Conservation (phyloP, 2,797 vertebrate species). For the Pseudomugil gertrudae region DNA sequence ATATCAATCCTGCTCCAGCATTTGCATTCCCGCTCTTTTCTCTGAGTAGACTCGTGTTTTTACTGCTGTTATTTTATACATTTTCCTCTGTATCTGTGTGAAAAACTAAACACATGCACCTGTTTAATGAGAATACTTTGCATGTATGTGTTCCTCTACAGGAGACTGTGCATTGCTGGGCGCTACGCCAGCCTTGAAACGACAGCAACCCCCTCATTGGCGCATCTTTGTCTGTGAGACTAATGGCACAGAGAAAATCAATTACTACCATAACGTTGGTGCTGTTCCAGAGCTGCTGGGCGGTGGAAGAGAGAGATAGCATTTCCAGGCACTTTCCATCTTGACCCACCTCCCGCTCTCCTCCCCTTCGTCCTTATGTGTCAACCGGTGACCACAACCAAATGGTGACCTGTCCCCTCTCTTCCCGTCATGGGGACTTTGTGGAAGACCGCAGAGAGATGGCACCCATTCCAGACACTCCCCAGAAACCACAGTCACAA, state of each 20-base stretch:
- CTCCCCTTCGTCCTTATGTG: constrained; percentile 27
- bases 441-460: constrained; percentile 67
- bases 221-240: constrained; percentile 81
- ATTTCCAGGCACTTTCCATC: constrained; percentile 56
- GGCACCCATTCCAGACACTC: constrained; percentile 73
- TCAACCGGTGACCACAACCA: constrained; percentile 47
- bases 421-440: constrained; percentile 55
- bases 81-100: constrained; percentile 45
- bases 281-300: constrained; percentile 72
- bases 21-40: constrained; percentile 68
- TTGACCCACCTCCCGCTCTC: constrained; percentile 24
- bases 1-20: constrained; percentile 50
- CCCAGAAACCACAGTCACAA: constrained; percentile 74
- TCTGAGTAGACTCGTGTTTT: constrained; percentile 15
- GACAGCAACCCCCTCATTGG: constrained; percentile 81
- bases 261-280: constrained; percentile 80
- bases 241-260: constrained; percentile 84
- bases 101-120: constrained; percentile 36
- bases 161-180: constrained; percentile 62
- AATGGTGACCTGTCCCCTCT: constrained; percentile 58
- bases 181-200: constrained; percentile 76
- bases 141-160: constrained; percentile 60
- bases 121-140: constrained; percentile 42
- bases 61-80: constrained; percentile 61
- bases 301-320: constrained; percentile 48